These are phyloP conservation scores for Oegoconia quadripuncta DNA, from an alignment of 2,888 invertebrate genomes.

Conservation along the genomic window DNA sequence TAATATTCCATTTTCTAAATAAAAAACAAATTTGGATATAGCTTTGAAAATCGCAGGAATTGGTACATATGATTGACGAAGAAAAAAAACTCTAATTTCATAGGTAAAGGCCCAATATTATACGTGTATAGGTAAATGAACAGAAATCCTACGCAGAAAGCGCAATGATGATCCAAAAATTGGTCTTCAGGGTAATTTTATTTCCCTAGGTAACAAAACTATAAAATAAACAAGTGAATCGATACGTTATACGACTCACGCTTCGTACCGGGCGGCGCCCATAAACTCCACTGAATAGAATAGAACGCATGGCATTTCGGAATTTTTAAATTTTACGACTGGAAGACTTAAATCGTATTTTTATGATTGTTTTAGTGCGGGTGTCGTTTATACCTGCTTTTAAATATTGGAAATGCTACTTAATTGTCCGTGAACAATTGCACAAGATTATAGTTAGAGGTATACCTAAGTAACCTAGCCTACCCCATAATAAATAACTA, in stretches of 20 bases:
- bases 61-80: too few relatives aligned
- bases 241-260: constrained; percentile 35
- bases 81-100: too few relatives aligned
- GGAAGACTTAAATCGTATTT: constrained; percentile 50
- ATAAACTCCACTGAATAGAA: constrained; percentile 45
- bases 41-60: too few relatives aligned
- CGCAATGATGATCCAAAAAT: neutral
- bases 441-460: constrained; percentile 4
- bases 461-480: too few relatives aligned
- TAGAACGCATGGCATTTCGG: constrained; percentile 39
- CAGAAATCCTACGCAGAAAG: neutral
- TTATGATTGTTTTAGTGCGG: constrained; percentile 52
- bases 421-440: constrained; percentile 40
- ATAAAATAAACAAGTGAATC: constrained; percentile 37
- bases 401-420: constrained; percentile 47
- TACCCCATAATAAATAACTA: too few relatives aligned
- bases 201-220: constrained; percentile 22
- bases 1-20: too few relatives aligned
- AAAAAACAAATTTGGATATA: too few relatives aligned
- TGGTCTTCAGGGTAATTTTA: too few relatives aligned
- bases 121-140: neutral
- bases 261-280: constrained; percentile 19
- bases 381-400: constrained; percentile 44
- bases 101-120: too few relatives aligned
- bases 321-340: constrained; percentile 56